These are phyloP conservation scores for Eospalax fontanierii DNA, from an alignment of 2,797 vertebrate species.

Conservation along the genomic window DNA sequence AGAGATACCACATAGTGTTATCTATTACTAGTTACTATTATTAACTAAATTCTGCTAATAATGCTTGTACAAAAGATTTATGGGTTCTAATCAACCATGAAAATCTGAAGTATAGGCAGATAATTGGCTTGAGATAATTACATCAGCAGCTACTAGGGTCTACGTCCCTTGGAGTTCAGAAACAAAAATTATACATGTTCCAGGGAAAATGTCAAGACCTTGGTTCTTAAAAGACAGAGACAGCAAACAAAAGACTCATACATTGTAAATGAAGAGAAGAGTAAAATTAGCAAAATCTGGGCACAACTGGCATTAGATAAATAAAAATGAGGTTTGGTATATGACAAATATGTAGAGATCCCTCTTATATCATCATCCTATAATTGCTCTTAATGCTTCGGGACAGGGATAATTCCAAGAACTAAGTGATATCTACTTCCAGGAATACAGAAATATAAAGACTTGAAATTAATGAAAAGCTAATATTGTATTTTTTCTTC, in stretches of 20 bases:
- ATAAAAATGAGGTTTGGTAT: neutral
- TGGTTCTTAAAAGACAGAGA: neutral
- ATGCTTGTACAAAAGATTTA: neutral
- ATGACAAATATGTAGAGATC: neutral
- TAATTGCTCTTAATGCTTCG: neutral
- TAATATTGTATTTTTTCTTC: neutral
- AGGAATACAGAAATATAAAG: neutral
- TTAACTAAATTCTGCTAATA: neutral
- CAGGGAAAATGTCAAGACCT: neutral
- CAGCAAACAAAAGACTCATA: neutral
- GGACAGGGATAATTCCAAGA: neutral
- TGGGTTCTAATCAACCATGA: neutral
- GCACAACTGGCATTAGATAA: neutral
- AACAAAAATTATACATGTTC: neutral
- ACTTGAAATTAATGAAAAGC: neutral
- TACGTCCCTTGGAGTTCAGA: neutral
- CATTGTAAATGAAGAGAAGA: neutral
- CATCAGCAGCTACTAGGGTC: neutral
- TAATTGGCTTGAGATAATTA: neutral
- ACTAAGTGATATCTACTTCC: neutral
- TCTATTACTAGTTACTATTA: neutral
- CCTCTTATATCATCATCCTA: neutral
- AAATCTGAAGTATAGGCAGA: neutral
- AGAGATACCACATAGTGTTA: neutral
- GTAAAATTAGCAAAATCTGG: neutral